Evolutionary conservation across 2,797 vertebrate species (phyloP), one percentile per base, ranked within the genome.

Genomic region (Astyanax mexicanus): DNA sequence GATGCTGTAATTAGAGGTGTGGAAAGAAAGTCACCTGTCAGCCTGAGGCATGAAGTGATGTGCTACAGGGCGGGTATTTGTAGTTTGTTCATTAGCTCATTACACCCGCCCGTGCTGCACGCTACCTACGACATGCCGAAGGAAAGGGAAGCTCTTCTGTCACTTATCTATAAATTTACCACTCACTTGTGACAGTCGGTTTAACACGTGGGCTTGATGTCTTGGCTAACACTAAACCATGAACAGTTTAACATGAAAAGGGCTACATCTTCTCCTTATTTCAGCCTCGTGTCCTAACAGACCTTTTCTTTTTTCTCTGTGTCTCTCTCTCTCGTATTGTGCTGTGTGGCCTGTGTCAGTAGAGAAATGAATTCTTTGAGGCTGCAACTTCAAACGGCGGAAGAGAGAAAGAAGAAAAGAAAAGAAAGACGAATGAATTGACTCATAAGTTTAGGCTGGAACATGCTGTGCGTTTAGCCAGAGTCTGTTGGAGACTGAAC

Each of bases 1-100:
- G 51, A 23, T 27, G 23, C 51, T 25, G 21, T 62, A 62, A 62
- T 40, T 62, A 40, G 37, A 62, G 35, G 37, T 62, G 58, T 61
- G 58, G 35, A 21, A 35, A 19, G 61, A 38, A 32, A 60, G 8
- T 7, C 35, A 9, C 57, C 32, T 37, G 29, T 19, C 10, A 38
- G 51, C 25, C 51, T 25, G 11, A 25, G 51, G 21, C 19, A 13
- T 25, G 13, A 54, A 54, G 23, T 54, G 10, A 54, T 4, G 4
- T 15, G 23, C 23, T 25, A 23, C 51, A 54, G 23, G 23, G 4
- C 21, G 3, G 8, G 47, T n/a, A 9, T 19, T 19, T n/a, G 19
- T 49, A 52, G 51, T 51, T 38, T 61, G 35, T 61, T 23, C 15
- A 13, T 38, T 62, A 19, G 37, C 37, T 62, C 35, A 38, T 57